phyloP scores from a whole-genome alignment of 1,140 invertebrate genomes.

The Dendroctonus valens region DNA sequence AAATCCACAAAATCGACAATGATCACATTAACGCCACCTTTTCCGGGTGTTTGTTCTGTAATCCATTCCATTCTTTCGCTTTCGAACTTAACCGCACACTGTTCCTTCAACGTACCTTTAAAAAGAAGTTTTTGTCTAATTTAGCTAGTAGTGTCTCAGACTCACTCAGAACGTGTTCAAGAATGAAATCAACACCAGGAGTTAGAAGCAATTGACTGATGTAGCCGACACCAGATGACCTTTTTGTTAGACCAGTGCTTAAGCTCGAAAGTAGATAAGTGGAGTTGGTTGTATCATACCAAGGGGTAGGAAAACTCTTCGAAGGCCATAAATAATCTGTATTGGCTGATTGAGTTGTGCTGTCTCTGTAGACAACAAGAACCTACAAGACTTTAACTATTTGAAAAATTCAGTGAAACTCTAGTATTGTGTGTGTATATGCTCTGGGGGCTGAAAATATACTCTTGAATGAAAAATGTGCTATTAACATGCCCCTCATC shows the following conservation, averaged over 20 bases:
- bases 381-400: conserved; percentile 51
- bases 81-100: conserved; percentile 56
- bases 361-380: conserved; percentile 64
- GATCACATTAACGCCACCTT: conserved; percentile 56
- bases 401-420: too few species aligned
- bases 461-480: too few species aligned
- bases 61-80: conserved; percentile 57
- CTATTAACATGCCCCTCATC: too few species aligned
- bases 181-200: conserved; percentile 59
- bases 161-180: conserved; percentile 50
- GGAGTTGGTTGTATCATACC: conserved; percentile 70
- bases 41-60: conserved; percentile 54
- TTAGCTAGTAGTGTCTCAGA: conserved; percentile 4
- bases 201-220: conserved; percentile 80
- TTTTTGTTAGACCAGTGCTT: conserved; percentile 52
- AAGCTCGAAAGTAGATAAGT: conserved; percentile 62
- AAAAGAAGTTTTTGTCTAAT: conserved; percentile 14
- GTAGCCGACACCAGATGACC: conserved; percentile 61
- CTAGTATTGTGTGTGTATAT: too few species aligned
- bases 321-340: conserved; percentile 62
- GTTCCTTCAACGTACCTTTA: conserved; percentile 47
- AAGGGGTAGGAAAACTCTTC: conserved; percentile 70
- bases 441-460: too few species aligned
- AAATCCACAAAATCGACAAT: conserved; percentile 62
- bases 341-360: conserved; percentile 49